Percentiles rank a stretch among this genome's conserved stretches.
Conservation (phyloP, 2,797 vertebrate species). For the Echeneis naucrates region DNA sequence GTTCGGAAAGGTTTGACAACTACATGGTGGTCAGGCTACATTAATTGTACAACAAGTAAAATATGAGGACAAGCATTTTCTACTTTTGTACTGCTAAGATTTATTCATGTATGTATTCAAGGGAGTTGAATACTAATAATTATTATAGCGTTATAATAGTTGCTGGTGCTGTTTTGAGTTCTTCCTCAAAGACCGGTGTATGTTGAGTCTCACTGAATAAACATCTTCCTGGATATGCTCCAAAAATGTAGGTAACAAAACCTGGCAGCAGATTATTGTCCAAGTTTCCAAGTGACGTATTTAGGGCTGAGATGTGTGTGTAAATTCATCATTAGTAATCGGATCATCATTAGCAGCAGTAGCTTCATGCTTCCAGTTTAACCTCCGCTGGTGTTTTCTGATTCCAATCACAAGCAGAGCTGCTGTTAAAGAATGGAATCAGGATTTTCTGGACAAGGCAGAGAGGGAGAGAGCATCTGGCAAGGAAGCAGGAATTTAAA, state of each 20-base stretch:
- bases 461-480: constrained; percentile 46
- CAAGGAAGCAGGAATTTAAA: constrained; percentile 55
- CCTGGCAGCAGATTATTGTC: background rate
- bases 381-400: constrained; percentile 28
- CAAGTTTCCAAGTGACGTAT: background rate
- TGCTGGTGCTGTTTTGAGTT: background rate
- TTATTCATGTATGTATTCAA: background rate
- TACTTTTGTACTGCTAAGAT: background rate
- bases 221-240: background rate
- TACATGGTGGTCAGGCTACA: too few relatives aligned
- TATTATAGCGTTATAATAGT: too few relatives aligned
- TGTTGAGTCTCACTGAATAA: background rate
- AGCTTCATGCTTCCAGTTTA: constrained; percentile 22
- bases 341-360: background rate
- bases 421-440: constrained; percentile 33
- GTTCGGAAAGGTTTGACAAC: too few relatives aligned
- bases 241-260: constrained; percentile 1
- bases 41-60: too few relatives aligned
- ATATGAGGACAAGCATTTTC: too few relatives aligned
- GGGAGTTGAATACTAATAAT: too few relatives aligned
- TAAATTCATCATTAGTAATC: constrained; percentile 22
- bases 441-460: constrained; percentile 41
- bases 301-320: background rate
- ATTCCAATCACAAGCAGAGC: constrained; percentile 54
- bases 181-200: background rate